Evolutionary conservation across 2,113 vertebrate species (phyloP).

Genomic region (Cepphus grylle): DNA sequence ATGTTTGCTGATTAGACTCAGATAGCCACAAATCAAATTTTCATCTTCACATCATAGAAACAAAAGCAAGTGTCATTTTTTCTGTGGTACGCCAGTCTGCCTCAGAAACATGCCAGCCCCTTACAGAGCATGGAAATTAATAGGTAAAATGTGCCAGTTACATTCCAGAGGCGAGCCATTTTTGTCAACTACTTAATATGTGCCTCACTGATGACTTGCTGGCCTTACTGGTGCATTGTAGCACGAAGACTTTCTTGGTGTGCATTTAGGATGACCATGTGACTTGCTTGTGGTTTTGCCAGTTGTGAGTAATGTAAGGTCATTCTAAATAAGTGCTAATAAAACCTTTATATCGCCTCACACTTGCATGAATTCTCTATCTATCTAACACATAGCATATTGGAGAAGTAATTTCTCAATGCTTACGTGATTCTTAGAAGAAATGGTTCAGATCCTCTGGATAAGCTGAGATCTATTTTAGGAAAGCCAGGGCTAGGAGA

Average conservation of each 20-base stretch:
- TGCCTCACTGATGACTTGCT: background rate
- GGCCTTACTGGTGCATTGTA: background rate
- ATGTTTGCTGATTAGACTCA: background rate
- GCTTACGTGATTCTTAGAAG: background rate
- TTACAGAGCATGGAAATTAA: background rate
- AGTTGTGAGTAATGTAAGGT: background rate
- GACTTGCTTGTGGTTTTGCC: background rate
- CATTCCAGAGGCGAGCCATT: background rate
- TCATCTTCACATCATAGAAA: background rate
- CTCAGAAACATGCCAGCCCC: background rate
- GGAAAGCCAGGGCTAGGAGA: background rate
- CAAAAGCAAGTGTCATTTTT: background rate
- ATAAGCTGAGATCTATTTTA: background rate
- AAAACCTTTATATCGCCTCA: background rate
- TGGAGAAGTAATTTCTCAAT: background rate
- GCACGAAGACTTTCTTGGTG: background rate
- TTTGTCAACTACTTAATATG: background rate
- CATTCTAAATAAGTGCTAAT: background rate
- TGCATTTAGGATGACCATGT: background rate
- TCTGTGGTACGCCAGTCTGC: background rate
- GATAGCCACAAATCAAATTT: background rate
- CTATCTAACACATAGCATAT: background rate
- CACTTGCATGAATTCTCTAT: background rate
- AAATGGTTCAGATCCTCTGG: background rate
- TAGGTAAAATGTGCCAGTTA: background rate